Evolutionary conservation across 2,888 invertebrate genomes (phyloP).

Genomic region (Leucophenga montana): DNA sequence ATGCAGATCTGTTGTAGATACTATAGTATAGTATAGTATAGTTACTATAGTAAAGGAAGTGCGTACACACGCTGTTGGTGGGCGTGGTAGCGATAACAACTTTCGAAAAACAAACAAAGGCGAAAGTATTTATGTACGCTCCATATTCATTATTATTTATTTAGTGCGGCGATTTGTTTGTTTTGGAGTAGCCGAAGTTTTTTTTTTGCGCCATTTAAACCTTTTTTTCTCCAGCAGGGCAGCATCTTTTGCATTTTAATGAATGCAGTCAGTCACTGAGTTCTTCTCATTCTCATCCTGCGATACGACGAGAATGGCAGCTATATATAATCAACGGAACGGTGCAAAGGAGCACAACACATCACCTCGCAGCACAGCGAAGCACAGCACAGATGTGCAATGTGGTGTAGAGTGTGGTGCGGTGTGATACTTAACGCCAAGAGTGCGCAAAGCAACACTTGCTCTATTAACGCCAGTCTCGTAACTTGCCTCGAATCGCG

Average conservation of each 20-base stretch:
- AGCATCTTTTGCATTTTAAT: conserved; percentile 33
- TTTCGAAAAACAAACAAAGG: conserved; percentile 58
- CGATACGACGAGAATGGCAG: background rate
- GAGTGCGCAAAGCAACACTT: conserved; percentile 72
- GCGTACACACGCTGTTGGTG: conserved; percentile 35
- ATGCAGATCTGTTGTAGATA: background rate
- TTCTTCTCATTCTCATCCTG: background rate
- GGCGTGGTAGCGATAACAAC: conserved; percentile 58
- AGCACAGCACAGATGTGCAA: conserved; percentile 24
- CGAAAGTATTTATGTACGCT: conserved; percentile 45
- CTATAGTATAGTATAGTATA: too few relatives aligned
- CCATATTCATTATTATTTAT: conserved; percentile 29
- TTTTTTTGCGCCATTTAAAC: background rate
- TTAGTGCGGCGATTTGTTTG: conserved; percentile 29
- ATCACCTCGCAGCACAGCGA: too few relatives aligned
- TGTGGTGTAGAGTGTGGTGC: conserved; percentile 35
- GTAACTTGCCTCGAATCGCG: conserved; percentile 28
- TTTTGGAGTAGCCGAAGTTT: conserved; percentile 8
- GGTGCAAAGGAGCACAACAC: conserved; percentile 28
- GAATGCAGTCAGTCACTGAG: conserved; percentile 31
- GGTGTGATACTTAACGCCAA: conserved; percentile 71
- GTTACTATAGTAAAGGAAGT: too few relatives aligned
- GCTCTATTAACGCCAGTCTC: conserved; percentile 57
- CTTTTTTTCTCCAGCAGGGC: background rate
- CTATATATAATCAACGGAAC: conserved; percentile 11